Base-by-base conservation (phyloP, 92 coral and sea anemone genomes). In the Zoanthus solanderi region DNA sequence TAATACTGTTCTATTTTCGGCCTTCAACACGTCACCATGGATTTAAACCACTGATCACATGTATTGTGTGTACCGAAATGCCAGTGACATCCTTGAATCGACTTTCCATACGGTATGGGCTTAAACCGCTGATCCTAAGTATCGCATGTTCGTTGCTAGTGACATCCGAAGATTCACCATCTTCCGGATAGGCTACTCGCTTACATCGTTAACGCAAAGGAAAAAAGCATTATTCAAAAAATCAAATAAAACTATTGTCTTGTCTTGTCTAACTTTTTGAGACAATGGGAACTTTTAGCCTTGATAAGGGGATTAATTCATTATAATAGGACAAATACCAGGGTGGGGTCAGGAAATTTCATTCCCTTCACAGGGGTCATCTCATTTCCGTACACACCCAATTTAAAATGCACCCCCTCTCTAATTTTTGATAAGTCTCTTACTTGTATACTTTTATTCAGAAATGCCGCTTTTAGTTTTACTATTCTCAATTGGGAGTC, bases 381-480 rank as follows among this genome's bases (percentile, higher is more conserved):
- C 72, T 67, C 72, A 67, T 67, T 18, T 67, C 72, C 5, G 23
- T 23, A 67, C n/a, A 0, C 1, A 34, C 72, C 72, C 72, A 0
- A 67, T 18, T 67, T 67, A 18, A 28, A 67, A 67, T 23, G 23
- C 23, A 23, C 0, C 23, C 23, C 23, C 23, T 23, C 23, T 23
- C 23, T 23, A 23, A 23, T 23, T 23, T 23, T 23, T 23, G 23
- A 23, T 23, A 58, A 2, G 4, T 16, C 72, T 23, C 72, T 9
- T 18, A 67, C 72, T 67, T 23, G 42, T 67, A 67, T 18, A 67
- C 72, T n/a, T 67, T 67, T 67, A 67, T 67, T 67, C 37, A 67
- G 4, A 67, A 18, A 28, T 67, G 72, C 72, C 37, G 37, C 72
- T 23, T 23, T 23, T 0, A 23, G 23, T 13, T 58, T 13, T 6